Evolutionary conservation across 2,113 vertebrate genomes (phyloP).

Genomic region (Chitala chitala): DNA sequence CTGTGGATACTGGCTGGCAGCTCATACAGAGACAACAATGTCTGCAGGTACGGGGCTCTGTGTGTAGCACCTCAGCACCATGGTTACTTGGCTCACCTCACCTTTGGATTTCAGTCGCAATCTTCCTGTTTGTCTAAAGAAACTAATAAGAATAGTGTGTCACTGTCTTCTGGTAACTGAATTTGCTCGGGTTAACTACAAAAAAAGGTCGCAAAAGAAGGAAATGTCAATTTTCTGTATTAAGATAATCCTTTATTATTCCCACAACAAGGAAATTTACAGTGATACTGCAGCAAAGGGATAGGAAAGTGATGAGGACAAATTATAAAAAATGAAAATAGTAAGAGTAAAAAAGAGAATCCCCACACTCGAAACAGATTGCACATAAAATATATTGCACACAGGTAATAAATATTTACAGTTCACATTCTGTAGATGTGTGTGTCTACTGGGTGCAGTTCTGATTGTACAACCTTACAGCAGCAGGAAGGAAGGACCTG

Average conservation of each 20-base stretch:
- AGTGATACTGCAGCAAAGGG: too few relatives aligned
- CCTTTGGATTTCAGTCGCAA: neutral
- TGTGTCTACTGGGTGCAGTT: too few relatives aligned
- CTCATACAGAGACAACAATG: neutral
- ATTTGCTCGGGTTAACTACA: neutral
- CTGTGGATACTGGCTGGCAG: neutral
- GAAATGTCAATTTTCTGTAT: neutral
- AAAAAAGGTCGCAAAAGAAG: conserved; percentile 4
- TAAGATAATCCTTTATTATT: too few relatives aligned
- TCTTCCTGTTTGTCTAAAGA: conserved; percentile 5
- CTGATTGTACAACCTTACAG: too few relatives aligned
- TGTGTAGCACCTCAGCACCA: conserved; percentile 22
- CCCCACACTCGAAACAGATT: too few relatives aligned
- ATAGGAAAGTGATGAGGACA: too few relatives aligned
- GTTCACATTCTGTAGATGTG: too few relatives aligned
- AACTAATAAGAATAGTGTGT: conserved; percentile 28
- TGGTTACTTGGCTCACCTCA: conserved; percentile 22
- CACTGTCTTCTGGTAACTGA: conserved; percentile 6
- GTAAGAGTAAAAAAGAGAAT: neutral
- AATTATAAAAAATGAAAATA: neutral
- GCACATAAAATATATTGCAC: too few relatives aligned
- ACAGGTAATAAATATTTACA: too few relatives aligned
- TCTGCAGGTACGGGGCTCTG: neutral
- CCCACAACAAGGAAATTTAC: too few relatives aligned
- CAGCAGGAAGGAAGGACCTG: too few relatives aligned